Evolutionary conservation across 2,888 invertebrate genomes (phyloP).

Genomic region (Orthosia cruda): DNA sequence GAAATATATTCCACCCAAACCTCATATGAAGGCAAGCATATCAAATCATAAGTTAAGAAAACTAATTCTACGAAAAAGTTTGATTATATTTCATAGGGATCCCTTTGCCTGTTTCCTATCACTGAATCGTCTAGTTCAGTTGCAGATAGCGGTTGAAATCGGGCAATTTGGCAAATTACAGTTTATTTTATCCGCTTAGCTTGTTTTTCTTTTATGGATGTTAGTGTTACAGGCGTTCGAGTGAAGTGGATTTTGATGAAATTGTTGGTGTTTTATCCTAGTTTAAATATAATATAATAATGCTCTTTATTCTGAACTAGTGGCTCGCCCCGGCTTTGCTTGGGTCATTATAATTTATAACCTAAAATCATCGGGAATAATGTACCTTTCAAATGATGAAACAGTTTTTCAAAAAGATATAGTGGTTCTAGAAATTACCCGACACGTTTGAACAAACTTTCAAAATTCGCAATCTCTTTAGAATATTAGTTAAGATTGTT

Average conservation of each 20-base stretch:
- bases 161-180: conserved; percentile 51
- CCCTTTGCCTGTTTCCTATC: conserved; percentile 59
- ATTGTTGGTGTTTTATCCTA: neutral
- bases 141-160: conserved; percentile 40
- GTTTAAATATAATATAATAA: neutral
- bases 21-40: conserved; percentile 54
- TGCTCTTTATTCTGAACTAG: too few relatives aligned
- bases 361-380: too few relatives aligned
- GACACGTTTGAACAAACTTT: too few relatives aligned
- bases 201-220: conserved; percentile 28
- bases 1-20: neutral
- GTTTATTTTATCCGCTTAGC: conserved; percentile 33
- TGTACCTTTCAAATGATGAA: too few relatives aligned
- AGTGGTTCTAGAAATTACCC: too few relatives aligned
- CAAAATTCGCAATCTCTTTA: too few relatives aligned
- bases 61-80: conserved; percentile 71
- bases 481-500: too few relatives aligned
- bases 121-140: conserved; percentile 61
- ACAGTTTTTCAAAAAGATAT: too few relatives aligned
- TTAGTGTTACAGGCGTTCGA: neutral
- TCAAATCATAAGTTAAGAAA: conserved; percentile 71
- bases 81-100: conserved; percentile 69
- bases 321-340: too few relatives aligned
- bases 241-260: neutral
- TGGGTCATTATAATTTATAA: too few relatives aligned